Evolutionary conservation across 2,113 vertebrate genomes (phyloP).

Genomic region (Ailurus styani): DNA sequence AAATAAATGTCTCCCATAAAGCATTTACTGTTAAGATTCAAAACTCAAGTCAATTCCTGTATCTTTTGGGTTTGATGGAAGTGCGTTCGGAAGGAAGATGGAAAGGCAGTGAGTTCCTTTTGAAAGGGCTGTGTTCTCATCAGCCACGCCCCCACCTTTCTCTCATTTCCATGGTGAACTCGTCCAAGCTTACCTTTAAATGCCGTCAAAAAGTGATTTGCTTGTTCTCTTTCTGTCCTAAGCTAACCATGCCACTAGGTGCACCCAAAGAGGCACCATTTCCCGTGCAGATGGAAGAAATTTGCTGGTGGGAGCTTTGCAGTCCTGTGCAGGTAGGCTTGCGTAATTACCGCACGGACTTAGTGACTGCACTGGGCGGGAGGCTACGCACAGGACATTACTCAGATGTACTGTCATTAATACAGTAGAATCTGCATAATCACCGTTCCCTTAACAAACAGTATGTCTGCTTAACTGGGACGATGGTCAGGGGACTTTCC

Average conservation of each 20-base stretch:
- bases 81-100: no score
- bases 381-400: not conserved
- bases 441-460: not conserved
- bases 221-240: not conserved
- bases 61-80: not conserved
- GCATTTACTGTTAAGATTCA: not conserved
- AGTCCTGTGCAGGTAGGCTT: accelerated
- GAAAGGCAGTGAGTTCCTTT: not conserved
- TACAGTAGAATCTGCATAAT: not conserved
- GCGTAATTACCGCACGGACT: accelerated
- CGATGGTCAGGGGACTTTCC: not conserved
- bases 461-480: not conserved
- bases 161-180: not conserved
- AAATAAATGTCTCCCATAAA: not conserved
- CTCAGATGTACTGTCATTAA: not conserved
- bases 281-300: no score
- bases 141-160: accelerated
- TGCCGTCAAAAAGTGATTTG: not conserved
- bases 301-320: accelerated
- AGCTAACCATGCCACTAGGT: accelerated
- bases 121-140: accelerated
- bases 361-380: accelerated
- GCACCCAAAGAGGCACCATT: accelerated
- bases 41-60: not conserved
- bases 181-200: no score